Conservation (phyloP, 2,888 invertebrate genomes). For the Ditylenchus weischeri region DNA sequence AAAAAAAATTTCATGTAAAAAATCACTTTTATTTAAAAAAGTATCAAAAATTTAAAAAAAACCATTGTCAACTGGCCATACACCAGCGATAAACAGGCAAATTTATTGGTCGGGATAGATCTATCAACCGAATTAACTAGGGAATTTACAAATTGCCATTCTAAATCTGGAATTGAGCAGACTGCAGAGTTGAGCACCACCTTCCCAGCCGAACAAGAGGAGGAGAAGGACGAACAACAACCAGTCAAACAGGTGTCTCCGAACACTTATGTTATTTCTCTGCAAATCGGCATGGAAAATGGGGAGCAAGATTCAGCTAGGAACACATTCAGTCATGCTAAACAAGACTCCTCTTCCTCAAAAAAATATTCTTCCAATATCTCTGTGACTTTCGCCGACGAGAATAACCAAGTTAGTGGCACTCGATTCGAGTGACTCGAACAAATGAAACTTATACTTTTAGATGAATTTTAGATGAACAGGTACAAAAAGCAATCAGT, state of each 20-base stretch:
- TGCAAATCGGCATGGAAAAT: constrained; percentile 20
- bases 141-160: no score
- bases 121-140: no score
- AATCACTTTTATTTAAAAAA: no score
- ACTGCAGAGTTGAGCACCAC: neutral
- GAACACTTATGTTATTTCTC: constrained; percentile 16
- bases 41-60: no score
- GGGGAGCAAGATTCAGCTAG: no score
- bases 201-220: constrained; percentile 1
- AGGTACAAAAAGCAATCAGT: neutral
- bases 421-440: no score
- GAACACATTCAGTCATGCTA: no score
- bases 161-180: neutral
- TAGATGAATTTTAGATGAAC: no score
- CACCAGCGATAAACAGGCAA: no score
- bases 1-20: no score
- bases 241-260: neutral
- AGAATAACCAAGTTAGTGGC: neutral
- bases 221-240: neutral
- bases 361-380: neutral
- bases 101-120: no score
- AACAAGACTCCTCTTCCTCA: neutral
- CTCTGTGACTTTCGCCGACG: neutral
- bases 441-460: neutral
- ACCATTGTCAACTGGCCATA: no score